Evolutionary conservation across 2,113 vertebrate genomes (phyloP).

Genomic region (Cnemophilus loriae): DNA sequence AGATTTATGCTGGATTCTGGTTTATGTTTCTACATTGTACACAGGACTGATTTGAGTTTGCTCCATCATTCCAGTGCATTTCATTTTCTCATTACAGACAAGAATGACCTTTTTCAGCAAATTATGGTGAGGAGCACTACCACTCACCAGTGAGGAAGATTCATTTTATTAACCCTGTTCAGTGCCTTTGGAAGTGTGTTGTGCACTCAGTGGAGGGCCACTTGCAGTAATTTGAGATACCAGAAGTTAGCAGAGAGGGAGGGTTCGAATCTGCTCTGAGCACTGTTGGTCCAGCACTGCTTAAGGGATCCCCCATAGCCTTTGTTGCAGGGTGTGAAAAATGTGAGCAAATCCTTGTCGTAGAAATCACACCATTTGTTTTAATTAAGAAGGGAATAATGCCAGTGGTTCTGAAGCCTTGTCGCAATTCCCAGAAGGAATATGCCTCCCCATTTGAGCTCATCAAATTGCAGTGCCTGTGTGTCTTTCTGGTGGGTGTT

Average conservation of each 20-base stretch:
- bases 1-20: constrained; percentile 51
- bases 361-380: neutral
- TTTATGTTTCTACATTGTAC: neutral
- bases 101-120: constrained; percentile 37
- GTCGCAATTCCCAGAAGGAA: neutral
- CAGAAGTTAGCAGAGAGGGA: neutral
- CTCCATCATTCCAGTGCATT: neutral
- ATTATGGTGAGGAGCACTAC: neutral
- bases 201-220: neutral
- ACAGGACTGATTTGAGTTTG: constrained; percentile 6
- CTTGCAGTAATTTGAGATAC: neutral
- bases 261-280: neutral
- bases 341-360: neutral
- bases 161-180: constrained; percentile 19
- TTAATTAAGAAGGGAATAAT: neutral
- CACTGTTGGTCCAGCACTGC: neutral
- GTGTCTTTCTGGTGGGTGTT: neutral
- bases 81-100: constrained; percentile 28
- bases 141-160: constrained; percentile 1
- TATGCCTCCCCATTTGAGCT: fast-evolving
- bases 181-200: neutral
- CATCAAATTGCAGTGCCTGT: neutral
- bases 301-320: neutral
- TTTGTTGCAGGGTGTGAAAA: neutral
- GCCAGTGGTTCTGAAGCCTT: neutral